Base-by-base conservation (phyloP, 2,888 invertebrate genomes). In the Sarcophaga caerulescens region DNA sequence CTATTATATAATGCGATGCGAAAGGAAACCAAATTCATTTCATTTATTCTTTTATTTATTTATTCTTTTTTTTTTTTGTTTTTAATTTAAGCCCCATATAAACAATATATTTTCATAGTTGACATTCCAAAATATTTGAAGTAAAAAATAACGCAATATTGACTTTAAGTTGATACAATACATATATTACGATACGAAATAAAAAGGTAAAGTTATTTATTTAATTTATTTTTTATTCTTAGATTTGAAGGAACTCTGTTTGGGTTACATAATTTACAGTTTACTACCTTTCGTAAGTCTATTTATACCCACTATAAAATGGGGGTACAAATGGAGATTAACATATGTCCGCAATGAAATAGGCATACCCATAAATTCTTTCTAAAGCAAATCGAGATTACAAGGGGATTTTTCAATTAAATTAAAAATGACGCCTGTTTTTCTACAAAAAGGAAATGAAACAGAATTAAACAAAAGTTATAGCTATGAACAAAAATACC, bases 211-310 rank as follows among this genome's bases (percentile, higher is more conserved):
- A 47, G 14, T 14, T 47, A 47, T 47, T 35, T 35, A 35, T 6
- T 6, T 35, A 14, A 47, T 47, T 14, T 12, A 10, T 47, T 47
- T 47, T 14, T 47, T 11, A 14, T 14, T 47, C 4, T 47, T 47
- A 47, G 35, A 6, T 35, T 35, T 35, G 35, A 47, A 47, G 47
- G 8, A 47, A 14, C 5, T 52, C 17, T 52, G 52, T 71, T 59
- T 19, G 11, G 73, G 47, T 59, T 74, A 80, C 60, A 74, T 73
- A 80, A 80, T 80, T 80, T 80, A 80, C 80, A 45, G 68, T 60
- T 80, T 80, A 80, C 73, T 80, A 80, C 80, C 80, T 80, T 73
- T 45, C 68, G 47, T 80, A 80, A 80, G 80, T 66, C 73, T 59
- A 70, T 70, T 21, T 70, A 35, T 57, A 57, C 6, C 1, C 57